Percentiles rank a stretch among this genome's conserved stretches.
Conservation (phyloP, 2,888 invertebrate genomes). For the Clanis bilineata region DNA sequence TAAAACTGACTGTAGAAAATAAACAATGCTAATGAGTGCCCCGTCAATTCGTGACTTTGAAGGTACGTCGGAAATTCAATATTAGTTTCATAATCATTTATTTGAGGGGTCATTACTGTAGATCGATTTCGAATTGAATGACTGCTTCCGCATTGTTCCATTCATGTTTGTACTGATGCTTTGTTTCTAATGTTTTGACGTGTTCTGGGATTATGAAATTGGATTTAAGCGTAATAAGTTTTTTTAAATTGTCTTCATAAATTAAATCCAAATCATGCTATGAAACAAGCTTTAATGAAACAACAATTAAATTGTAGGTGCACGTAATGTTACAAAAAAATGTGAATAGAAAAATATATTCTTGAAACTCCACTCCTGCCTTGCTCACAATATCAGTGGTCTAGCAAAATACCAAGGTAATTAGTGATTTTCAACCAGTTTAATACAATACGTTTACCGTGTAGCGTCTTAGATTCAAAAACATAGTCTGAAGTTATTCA, state of each 20-base stretch:
- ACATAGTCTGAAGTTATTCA: too few species aligned
- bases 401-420: too few species aligned
- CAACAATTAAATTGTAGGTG: too few species aligned
- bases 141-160: conserved; percentile 69
- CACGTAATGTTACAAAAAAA: too few species aligned
- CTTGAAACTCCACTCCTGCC: too few species aligned
- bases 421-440: too few species aligned
- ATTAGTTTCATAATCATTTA: conserved; percentile 72
- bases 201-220: neutral
- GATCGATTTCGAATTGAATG: conserved; percentile 73
- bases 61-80: conserved; percentile 41
- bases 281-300: too few species aligned
- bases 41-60: conserved; percentile 53
- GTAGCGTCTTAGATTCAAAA: too few species aligned
- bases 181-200: conserved; percentile 10
- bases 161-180: conserved; percentile 30
- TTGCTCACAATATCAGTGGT: too few species aligned
- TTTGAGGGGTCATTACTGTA: conserved; percentile 62
- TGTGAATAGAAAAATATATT: too few species aligned
- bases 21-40: conserved; percentile 69
- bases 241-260: neutral
- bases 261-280: too few species aligned
- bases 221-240: neutral
- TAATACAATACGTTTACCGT: too few species aligned
- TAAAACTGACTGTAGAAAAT: conserved; percentile 55